Evolutionary conservation across 2,113 vertebrate genomes (phyloP).

Genomic region (Osmerus mordax): DNA sequence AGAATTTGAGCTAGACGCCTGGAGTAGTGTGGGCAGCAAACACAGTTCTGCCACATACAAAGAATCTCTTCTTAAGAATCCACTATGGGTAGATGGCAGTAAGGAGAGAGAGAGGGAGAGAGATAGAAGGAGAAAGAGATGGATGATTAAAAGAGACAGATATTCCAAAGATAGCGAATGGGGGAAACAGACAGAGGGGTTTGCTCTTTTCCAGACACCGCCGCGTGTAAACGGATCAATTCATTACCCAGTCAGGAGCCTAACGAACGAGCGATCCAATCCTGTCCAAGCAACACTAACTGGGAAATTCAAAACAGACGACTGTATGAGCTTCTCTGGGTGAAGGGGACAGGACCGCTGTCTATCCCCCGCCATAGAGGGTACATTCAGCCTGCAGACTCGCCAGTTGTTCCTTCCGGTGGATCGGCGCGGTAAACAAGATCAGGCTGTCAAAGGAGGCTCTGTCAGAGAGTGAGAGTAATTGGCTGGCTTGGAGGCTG

Average conservation of each 20-base stretch:
- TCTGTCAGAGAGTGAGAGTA: slow-evolving; percentile 40
- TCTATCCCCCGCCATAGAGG: slow-evolving; percentile 30
- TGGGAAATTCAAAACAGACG: not conserved
- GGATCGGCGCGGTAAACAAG: slow-evolving; percentile 44
- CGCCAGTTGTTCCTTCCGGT: slow-evolving; percentile 16
- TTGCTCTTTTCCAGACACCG: not conserved
- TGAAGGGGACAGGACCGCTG: not conserved
- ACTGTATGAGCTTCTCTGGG: not conserved
- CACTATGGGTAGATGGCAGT: slow-evolving; percentile 50
- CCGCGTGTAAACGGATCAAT: not conserved
- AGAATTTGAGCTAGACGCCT: slow-evolving; percentile 32
- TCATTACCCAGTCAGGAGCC: not conserved
- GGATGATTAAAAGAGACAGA: not conserved
- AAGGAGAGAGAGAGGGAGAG: slow-evolving; percentile 3
- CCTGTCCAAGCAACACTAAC: not conserved
- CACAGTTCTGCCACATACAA: slow-evolving; percentile 53
- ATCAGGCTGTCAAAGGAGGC: slow-evolving; percentile 31
- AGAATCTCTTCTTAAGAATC: slow-evolving; percentile 63
- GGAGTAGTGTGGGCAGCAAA: slow-evolving; percentile 43
- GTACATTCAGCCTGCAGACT: slow-evolving; percentile 43
- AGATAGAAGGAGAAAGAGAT: not conserved
- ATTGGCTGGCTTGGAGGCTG: slow-evolving; percentile 31
- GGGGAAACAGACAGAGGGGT: not conserved
- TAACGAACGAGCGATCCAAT: not conserved
- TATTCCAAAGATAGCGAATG: not conserved